A percentile compares a stretch with the other conserved stretches of the same genome.
phyloP scores from a whole-genome alignment of 2,888 invertebrate species.

The Carpatolechia fugitivella region DNA sequence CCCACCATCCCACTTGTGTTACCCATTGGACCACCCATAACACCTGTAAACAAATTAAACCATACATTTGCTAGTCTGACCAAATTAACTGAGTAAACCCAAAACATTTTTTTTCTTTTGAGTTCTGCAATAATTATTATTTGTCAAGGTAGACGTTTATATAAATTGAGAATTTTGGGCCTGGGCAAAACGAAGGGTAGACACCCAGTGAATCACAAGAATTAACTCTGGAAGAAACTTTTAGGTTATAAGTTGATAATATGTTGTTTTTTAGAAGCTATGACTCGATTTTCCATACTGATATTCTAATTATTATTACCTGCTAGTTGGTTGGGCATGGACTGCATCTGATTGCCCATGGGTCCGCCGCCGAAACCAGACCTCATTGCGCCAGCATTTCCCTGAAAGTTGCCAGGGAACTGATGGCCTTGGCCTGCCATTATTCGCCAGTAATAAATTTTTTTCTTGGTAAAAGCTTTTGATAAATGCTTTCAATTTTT shows the following conservation, averaged over 20 bases:
- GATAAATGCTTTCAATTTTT: neutral
- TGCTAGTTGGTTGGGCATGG: conserved; percentile 79
- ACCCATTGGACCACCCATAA: conserved; percentile 78
- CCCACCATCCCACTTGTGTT: conserved; percentile 69
- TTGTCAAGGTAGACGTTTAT: too few species aligned
- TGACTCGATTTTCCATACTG: too few species aligned
- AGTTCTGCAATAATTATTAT: too few species aligned
- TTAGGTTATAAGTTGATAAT: neutral
- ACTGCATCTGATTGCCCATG: conserved; percentile 78
- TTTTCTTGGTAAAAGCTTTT: neutral
- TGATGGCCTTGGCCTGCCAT: conserved; percentile 88
- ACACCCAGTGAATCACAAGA: too few species aligned
- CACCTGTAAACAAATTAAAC: conserved; percentile 55
- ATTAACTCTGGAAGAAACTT: neutral
- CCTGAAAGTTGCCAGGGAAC: conserved; percentile 84
- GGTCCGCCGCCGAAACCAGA: conserved; percentile 81
- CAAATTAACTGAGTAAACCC: too few species aligned
- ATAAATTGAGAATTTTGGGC: too few species aligned
- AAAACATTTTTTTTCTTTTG: too few species aligned
- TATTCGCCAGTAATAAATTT: neutral
- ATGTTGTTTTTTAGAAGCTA: too few species aligned
- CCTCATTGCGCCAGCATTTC: conserved; percentile 81
- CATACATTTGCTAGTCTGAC: too few species aligned
- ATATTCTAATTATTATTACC: too few species aligned
- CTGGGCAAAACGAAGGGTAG: too few species aligned